Evolutionary conservation across 2,888 invertebrate genomes (phyloP).

Genomic region (Halictus ligatus): DNA sequence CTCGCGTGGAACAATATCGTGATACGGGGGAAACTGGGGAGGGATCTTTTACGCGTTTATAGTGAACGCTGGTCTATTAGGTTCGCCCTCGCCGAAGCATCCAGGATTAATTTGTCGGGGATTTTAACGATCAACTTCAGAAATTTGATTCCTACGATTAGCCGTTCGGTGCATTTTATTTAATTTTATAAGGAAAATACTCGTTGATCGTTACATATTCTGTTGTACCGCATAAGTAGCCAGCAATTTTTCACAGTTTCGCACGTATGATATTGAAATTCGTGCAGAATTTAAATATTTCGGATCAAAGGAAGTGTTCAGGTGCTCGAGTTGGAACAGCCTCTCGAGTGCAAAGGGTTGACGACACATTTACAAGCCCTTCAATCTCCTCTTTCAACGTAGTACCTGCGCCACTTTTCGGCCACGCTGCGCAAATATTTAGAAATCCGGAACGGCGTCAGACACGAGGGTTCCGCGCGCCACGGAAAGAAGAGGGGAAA

Average conservation of each 20-base stretch:
- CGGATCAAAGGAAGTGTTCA: not conserved
- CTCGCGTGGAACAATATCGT: not conserved
- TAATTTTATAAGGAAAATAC: not conserved
- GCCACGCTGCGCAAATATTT: not conserved
- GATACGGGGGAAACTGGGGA: not conserved
- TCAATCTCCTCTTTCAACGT: not conserved
- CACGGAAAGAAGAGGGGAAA: not conserved
- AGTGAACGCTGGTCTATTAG: not conserved
- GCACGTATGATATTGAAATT: no score
- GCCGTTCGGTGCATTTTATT: not conserved
- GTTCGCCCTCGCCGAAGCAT: not conserved
- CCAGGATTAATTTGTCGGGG: not conserved
- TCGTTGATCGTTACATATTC: no score
- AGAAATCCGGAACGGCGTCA: not conserved
- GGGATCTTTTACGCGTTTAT: not conserved
- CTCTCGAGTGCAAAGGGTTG: not conserved
- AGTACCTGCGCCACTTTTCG: not conserved
- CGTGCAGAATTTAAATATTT: no score
- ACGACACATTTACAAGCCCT: not conserved
- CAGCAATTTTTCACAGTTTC: no score
- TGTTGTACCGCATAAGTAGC: no score
- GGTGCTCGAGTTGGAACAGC: not conserved
- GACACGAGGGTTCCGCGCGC: constrained; percentile 31
- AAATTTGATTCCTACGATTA: not conserved
- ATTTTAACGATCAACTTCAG: not conserved